These are phyloP conservation scores for Saimiri boliviensis DNA, from an alignment of 2,113 vertebrate species.

Conservation along the genomic window DNA sequence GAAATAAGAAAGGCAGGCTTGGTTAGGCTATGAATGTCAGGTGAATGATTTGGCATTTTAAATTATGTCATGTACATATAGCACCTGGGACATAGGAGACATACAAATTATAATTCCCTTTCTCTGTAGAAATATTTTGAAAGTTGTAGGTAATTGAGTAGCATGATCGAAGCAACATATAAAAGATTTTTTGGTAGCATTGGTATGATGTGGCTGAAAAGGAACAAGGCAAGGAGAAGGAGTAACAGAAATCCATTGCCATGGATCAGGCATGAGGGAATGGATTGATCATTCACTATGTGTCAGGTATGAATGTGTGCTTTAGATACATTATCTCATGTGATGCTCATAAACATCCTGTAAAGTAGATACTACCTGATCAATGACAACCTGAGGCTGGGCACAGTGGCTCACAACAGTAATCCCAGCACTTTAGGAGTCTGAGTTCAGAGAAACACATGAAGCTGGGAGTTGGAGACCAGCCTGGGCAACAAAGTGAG, in stretches of 20 bases:
- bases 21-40: neutral
- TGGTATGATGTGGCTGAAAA: neutral
- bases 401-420: too few relatives aligned
- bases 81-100: neutral
- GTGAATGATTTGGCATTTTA: neutral
- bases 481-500: too few relatives aligned
- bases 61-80: neutral
- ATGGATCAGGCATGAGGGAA: neutral
- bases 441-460: too few relatives aligned
- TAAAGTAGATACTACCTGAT: neutral
- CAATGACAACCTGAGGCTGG: neutral
- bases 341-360: neutral
- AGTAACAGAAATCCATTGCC: neutral
- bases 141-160: neutral
- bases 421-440: too few relatives aligned
- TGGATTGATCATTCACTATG: neutral
- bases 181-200: neutral
- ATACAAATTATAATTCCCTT: neutral
- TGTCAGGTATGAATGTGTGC: neutral
- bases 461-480: too few relatives aligned
- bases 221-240: neutral
- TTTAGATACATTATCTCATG: neutral
- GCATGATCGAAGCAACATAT: neutral
- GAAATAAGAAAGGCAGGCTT: neutral
- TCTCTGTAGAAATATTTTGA: neutral